phyloP scores from a whole-genome alignment of 2,888 invertebrate species.

The Xestia xanthographa region DNA sequence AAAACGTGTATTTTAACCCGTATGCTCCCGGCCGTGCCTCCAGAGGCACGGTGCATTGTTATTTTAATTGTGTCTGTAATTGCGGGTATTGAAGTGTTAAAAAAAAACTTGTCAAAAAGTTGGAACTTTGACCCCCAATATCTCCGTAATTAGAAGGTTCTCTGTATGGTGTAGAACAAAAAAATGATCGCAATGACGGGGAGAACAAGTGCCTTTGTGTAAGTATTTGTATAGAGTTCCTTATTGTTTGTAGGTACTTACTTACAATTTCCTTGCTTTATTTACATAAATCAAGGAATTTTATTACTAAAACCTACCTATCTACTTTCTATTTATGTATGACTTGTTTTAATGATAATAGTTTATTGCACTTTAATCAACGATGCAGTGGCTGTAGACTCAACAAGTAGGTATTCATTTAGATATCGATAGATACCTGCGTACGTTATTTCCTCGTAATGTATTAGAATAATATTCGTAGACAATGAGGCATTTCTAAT shows the following conservation, averaged over 20 bases:
- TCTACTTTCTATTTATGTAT: neutral
- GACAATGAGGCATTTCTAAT: neutral
- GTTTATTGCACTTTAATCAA: slow-evolving; percentile 27
- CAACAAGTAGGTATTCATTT: neutral
- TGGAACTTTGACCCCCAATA: too few relatives aligned
- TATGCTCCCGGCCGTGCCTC: too few relatives aligned
- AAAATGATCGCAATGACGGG: too few relatives aligned
- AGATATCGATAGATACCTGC: neutral
- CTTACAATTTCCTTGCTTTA: neutral
- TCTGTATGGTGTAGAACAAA: too few relatives aligned
- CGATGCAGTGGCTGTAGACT: slow-evolving; percentile 6
- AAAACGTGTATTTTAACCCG: too few relatives aligned
- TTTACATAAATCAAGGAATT: too few relatives aligned
- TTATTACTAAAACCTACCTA: neutral
- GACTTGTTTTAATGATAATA: neutral
- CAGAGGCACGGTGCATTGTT: too few relatives aligned
- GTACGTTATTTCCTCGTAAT: neutral
- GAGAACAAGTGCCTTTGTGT: too few relatives aligned
- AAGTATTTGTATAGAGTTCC: neutral
- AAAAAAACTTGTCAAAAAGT: too few relatives aligned
- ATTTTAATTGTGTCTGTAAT: too few relatives aligned
- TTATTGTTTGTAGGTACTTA: neutral
- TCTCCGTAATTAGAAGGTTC: too few relatives aligned
- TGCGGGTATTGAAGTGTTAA: too few relatives aligned
- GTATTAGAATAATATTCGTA: neutral